Conservation (phyloP, 2,797 vertebrate genomes). For the Danio tinwini region DNA sequence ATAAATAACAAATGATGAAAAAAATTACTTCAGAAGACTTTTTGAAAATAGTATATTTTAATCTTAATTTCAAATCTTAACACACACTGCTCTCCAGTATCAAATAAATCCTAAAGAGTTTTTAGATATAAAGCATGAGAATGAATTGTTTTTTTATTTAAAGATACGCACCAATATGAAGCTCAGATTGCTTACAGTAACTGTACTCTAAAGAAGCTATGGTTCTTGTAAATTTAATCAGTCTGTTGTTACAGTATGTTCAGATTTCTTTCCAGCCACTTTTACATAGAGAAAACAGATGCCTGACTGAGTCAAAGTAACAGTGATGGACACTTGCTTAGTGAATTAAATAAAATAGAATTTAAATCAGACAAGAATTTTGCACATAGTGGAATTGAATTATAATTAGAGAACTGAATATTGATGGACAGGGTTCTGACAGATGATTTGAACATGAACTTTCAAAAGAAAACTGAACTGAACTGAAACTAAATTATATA, state of each 20-base stretch:
- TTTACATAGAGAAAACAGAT: constrained; percentile 7
- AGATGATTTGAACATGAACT: no score
- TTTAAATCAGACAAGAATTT: not conserved
- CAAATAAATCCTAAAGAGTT: constrained; percentile 10
- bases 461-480: no score
- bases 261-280: constrained; percentile 16
- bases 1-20: not conserved
- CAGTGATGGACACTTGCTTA: not conserved
- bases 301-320: no score
- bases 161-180: not conserved
- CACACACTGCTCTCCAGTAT: not conserved
- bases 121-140: constrained; percentile 27
- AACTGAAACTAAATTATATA: no score
- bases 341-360: no score
- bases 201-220: not conserved
- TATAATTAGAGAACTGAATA: no score
- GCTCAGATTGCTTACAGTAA: not conserved
- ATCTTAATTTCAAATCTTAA: constrained; percentile 13
- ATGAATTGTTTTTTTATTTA: no score
- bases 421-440: no score
- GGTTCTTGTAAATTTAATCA: constrained; percentile 8
- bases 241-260: constrained; percentile 33
- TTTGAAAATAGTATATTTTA: not conserved
- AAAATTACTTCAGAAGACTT: constrained; percentile 12
- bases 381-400: not conserved